Conservation (phyloP, 2,797 vertebrate species). For the Anabacerthia variegaticeps region DNA sequence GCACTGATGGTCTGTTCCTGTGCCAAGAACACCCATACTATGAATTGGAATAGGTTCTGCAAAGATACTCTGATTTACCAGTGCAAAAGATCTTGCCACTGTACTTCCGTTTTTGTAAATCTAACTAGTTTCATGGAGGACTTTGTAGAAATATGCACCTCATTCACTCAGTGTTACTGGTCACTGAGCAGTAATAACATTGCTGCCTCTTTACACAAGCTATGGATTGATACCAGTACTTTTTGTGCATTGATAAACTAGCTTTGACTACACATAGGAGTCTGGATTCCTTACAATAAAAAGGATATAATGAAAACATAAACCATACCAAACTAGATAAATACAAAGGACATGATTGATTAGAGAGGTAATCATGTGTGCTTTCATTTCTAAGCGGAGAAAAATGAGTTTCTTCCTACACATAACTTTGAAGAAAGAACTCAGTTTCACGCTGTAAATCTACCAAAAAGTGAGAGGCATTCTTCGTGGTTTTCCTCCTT, state of each 20-base stretch:
- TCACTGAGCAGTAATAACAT: neutral
- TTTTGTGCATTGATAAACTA: neutral
- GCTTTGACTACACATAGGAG: neutral
- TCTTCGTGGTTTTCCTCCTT: neutral
- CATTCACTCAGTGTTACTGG: neutral
- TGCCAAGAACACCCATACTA: neutral
- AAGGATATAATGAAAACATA: neutral
- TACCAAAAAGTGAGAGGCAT: neutral
- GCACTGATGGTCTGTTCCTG: neutral
- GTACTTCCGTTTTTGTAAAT: neutral
- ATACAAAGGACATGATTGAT: constrained; percentile 33
- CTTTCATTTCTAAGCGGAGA: constrained; percentile 63
- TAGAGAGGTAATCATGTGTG: constrained; percentile 32
- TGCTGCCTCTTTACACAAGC: neutral
- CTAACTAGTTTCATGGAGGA: neutral
- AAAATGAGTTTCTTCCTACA: constrained; percentile 51
- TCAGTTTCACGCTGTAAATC: constrained; percentile 24
- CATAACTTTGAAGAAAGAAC: constrained; percentile 53
- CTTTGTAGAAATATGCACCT: neutral
- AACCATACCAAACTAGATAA: neutral
- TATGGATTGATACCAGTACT: neutral
- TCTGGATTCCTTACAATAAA: constrained; percentile 5
- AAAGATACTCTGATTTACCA: neutral
- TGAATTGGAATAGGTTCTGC: neutral
- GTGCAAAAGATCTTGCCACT: neutral